Conservation (phyloP, 2,113 vertebrate genomes). For the Xiphias gladius region DNA sequence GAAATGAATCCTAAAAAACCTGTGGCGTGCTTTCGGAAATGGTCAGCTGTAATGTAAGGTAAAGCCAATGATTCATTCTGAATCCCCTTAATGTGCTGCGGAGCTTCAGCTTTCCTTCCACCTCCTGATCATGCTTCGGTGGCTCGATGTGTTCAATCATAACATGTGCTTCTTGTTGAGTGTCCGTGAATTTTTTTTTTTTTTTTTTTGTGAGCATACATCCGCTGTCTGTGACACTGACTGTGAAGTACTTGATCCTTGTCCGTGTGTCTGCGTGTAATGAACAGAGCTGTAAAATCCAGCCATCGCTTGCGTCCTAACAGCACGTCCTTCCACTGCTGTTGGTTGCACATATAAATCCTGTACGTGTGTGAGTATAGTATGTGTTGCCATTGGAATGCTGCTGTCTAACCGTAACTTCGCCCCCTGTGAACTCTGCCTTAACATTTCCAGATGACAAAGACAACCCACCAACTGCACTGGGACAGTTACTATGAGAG, state of each 20-base stretch:
- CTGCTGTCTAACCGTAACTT: constrained; percentile 83
- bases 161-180: neutral
- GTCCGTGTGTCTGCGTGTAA: constrained; percentile 4
- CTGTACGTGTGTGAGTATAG: constrained; percentile 16
- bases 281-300: neutral
- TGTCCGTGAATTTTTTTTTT: constrained; percentile 19
- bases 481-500: constrained; percentile 98
- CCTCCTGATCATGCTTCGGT: neutral
- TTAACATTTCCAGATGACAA: constrained; percentile 95
- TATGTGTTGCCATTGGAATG: constrained; percentile 62
- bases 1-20: constrained; percentile 12
- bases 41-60: neutral
- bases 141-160: neutral
- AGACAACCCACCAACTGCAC: constrained; percentile 91
- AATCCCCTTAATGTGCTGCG: neutral
- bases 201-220: neutral
- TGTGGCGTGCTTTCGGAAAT: neutral
- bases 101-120: constrained; percentile 5
- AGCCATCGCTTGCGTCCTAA: constrained; percentile 45
- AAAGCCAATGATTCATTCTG: neutral
- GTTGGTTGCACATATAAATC: constrained; percentile 4
- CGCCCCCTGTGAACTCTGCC: constrained; percentile 86
- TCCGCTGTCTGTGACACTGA: no score
- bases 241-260: neutral
- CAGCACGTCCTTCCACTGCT: constrained; percentile 53